These are phyloP conservation scores for Passer montanus DNA, from an alignment of 2,113 vertebrate species.

Conservation along the genomic window DNA sequence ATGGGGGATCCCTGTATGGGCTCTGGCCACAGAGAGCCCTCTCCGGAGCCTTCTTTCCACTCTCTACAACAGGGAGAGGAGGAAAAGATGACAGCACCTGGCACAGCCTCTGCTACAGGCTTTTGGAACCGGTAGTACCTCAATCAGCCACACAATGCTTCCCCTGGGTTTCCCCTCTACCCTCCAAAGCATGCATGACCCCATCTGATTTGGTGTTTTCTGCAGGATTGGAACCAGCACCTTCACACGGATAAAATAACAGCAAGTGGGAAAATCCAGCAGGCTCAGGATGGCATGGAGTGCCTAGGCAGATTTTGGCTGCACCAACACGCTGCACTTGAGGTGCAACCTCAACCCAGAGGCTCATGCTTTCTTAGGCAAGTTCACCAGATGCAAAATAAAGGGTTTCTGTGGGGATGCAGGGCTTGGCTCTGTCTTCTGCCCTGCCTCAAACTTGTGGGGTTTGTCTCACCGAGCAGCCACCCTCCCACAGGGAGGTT, in stretches of 20 bases:
- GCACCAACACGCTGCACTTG: fast-evolving
- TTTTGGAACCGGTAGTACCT: neutral
- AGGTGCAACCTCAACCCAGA: neutral
- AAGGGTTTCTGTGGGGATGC: neutral
- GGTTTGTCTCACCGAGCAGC: neutral
- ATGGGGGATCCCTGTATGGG: neutral
- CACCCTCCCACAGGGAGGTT: neutral
- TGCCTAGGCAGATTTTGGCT: neutral
- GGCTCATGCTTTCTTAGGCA: neutral
- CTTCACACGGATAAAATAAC: conserved; percentile 35
- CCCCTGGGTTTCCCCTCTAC: neutral
- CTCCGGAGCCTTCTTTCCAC: neutral
- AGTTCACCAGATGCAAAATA: neutral
- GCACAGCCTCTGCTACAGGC: neutral
- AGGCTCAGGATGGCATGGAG: fast-evolving
- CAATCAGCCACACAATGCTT: neutral
- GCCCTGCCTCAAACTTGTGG: neutral
- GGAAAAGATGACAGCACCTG: neutral
- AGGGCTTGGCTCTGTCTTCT: neutral
- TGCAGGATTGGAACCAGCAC: conserved; percentile 8
- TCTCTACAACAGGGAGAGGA: neutral
- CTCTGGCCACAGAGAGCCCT: neutral
- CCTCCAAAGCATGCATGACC: neutral
- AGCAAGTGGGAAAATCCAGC: neutral
- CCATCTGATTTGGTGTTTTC: neutral